Conservation (phyloP, 2,797 vertebrate genomes). For the Gymnothorax javanicus region DNA sequence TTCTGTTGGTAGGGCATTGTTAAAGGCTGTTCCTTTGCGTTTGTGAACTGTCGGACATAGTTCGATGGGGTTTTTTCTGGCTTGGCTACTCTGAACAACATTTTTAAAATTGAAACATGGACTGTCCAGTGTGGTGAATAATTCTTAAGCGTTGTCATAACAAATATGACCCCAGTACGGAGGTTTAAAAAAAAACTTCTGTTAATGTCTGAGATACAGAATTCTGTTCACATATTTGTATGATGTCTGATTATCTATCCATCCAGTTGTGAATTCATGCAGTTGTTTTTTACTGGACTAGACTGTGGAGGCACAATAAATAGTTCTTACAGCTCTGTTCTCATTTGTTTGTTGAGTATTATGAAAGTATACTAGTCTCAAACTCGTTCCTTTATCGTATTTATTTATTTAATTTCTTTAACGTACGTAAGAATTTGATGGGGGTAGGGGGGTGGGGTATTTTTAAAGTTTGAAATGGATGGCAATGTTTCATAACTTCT, state of each 20-base stretch:
- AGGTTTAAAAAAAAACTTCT: neutral
- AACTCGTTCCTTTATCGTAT: neutral
- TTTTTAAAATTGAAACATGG: neutral
- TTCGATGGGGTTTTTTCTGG: neutral
- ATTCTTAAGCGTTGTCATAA: conserved; percentile 46
- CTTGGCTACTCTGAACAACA: neutral
- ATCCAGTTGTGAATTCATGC: neutral
- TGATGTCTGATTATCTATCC: neutral
- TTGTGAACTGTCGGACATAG: neutral
- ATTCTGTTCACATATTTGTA: neutral
- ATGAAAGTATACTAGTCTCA: neutral
- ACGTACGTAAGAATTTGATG: neutral
- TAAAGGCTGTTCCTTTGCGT: neutral
- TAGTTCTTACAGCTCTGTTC: neutral
- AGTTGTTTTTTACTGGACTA: neutral
- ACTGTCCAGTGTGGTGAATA: neutral
- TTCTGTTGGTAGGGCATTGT: neutral
- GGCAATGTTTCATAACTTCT: neutral
- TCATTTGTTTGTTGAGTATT: neutral
- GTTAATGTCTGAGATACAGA: neutral
- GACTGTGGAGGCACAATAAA: neutral
- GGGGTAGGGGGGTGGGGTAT: neutral
- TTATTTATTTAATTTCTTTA: neutral
- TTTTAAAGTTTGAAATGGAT: neutral
- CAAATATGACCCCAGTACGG: conserved; percentile 34